phyloP scores from a whole-genome alignment of 2,888 invertebrate genomes.

The Carpatolechia fugitivella region DNA sequence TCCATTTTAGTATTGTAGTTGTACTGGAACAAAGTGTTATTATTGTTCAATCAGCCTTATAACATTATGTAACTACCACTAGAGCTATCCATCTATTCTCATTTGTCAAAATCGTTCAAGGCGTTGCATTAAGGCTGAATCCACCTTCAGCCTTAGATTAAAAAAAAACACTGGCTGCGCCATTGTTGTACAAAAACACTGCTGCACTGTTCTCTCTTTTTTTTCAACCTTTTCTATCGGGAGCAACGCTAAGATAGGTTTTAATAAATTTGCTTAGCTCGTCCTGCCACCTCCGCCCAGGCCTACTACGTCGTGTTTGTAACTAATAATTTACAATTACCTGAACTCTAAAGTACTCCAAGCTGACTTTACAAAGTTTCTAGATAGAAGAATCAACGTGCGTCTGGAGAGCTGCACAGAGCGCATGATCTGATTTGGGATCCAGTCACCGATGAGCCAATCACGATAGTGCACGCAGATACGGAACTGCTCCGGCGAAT shows the following conservation, averaged over 20 bases:
- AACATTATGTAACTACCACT: too few species aligned
- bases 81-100: too few species aligned
- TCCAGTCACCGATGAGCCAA: conserved; percentile 28
- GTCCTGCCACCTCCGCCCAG: not conserved
- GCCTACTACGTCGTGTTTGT: not conserved
- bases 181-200: too few species aligned
- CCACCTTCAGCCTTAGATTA: too few species aligned
- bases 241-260: too few species aligned
- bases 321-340: not conserved
- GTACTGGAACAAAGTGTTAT: too few species aligned
- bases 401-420: conserved; percentile 6
- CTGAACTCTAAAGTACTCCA: conserved; percentile 9
- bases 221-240: not conserved
- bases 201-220: not conserved
- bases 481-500: not conserved
- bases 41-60: too few species aligned
- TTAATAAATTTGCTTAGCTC: too few species aligned
- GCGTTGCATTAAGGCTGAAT: too few species aligned
- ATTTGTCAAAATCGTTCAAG: too few species aligned
- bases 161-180: too few species aligned
- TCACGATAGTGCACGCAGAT: conserved; percentile 23
- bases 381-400: conserved; percentile 1
- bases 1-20: too few species aligned
- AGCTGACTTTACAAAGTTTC: not conserved
- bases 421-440: conserved; percentile 5